Evolutionary conservation across 2,113 vertebrate genomes (phyloP).

Genomic region (Nanorana parkeri): DNA sequence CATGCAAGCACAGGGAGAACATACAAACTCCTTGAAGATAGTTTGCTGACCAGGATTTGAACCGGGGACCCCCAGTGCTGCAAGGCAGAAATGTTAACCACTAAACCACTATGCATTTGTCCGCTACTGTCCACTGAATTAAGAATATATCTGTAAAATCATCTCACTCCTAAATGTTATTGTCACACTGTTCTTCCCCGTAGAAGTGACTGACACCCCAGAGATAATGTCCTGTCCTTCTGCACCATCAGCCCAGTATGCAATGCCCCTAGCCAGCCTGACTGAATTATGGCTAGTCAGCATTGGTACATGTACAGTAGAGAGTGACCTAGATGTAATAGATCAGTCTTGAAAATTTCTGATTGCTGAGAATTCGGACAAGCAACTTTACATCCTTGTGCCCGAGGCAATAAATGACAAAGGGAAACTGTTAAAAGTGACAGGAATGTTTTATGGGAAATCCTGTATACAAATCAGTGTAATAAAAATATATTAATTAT

Average conservation of each 20-base stretch:
- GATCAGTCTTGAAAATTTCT: constrained; percentile 29
- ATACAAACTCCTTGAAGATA: no score
- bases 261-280: neutral
- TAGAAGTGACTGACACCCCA: no score
- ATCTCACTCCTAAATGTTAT: no score
- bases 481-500: constrained; percentile 45
- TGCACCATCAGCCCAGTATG: neutral
- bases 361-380: constrained; percentile 11
- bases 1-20: no score
- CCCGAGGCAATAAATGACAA: constrained; percentile 30
- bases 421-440: constrained; percentile 16
- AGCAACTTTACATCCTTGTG: constrained; percentile 32
- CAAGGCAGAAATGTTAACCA: no score
- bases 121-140: no score
- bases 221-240: constrained; percentile 6
- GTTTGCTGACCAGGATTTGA: no score
- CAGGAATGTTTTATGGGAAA: constrained; percentile 26
- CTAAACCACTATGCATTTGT: no score
- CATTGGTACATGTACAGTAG: neutral
- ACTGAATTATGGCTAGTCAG: constrained; percentile 32
- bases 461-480: constrained; percentile 24
- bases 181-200: no score
- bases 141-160: no score
- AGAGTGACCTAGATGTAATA: constrained; percentile 30
- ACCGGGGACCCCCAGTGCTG: no score